phyloP scores from a whole-genome alignment of 1,140 invertebrate species.

The Eueides isabella region DNA sequence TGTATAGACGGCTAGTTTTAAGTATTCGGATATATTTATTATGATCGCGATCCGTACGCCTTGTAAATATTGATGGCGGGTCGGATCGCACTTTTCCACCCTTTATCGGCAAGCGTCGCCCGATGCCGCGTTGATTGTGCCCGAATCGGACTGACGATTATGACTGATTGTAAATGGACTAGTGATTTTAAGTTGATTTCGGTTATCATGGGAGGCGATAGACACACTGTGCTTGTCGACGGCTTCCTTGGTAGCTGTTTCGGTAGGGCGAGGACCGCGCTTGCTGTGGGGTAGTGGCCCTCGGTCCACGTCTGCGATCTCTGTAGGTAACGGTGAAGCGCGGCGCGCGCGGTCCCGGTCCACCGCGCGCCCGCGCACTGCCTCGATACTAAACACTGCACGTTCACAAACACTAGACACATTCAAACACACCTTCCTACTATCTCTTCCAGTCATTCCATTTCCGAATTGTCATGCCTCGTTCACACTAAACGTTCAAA shows the following conservation, averaged over 20 bases:
- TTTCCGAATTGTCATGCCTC: slow-evolving; percentile 1
- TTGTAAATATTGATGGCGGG: slow-evolving; percentile 76
- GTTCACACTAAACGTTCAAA: slow-evolving; percentile 3
- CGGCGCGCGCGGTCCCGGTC: slow-evolving; percentile 51
- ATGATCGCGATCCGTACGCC: slow-evolving; percentile 67
- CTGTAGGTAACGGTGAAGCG: slow-evolving; percentile 71
- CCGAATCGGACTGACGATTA: not conserved
- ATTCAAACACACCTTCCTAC: slow-evolving; percentile 5
- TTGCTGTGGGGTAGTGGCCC: slow-evolving; percentile 68
- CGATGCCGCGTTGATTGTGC: slow-evolving; percentile 26
- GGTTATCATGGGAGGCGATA: not conserved
- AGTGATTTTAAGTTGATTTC: slow-evolving; percentile 17
- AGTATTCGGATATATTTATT: slow-evolving; percentile 80
- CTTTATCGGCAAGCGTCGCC: slow-evolving; percentile 69
- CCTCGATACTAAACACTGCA: slow-evolving; percentile 35
- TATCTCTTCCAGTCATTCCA: not conserved
- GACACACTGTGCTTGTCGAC: not conserved
- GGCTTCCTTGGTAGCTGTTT: slow-evolving; percentile 18
- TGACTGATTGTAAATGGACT: slow-evolving; percentile 31
- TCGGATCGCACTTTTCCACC: slow-evolving; percentile 65
- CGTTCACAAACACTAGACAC: slow-evolving; percentile 14
- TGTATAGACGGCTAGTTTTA: slow-evolving; percentile 79
- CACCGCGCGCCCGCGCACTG: slow-evolving; percentile 44
- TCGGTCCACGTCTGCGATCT: slow-evolving; percentile 75
- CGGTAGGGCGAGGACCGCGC: slow-evolving; percentile 63